Percentiles rank a stretch among this genome's conserved stretches.
Conservation (phyloP, 2,888 invertebrate genomes). For the Cenopis cana region DNA sequence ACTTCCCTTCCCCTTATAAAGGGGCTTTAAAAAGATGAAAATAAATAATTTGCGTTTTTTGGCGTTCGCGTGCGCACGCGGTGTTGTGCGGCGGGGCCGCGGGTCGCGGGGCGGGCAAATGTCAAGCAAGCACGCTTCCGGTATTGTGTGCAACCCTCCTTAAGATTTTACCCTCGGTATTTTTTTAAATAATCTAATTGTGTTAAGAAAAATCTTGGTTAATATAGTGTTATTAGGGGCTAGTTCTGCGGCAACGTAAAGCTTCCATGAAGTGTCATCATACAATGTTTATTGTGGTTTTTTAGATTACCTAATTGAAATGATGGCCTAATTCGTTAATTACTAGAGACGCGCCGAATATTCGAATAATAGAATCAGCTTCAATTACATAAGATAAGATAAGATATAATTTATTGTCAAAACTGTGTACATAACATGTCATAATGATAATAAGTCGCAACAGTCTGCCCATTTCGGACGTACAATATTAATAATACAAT, state of each 20-base stretch:
- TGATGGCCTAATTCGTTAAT: no score
- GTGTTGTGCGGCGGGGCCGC: constrained; percentile 52
- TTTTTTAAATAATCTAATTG: constrained; percentile 23
- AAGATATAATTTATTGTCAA: no score
- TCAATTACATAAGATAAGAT: no score
- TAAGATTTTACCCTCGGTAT: constrained; percentile 51
- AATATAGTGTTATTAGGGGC: constrained; percentile 4
- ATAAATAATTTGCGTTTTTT: constrained; percentile 76
- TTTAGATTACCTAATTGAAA: neutral
- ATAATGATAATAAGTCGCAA: no score
- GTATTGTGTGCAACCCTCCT: constrained; percentile 67
- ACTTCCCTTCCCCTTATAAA: constrained; percentile 53
- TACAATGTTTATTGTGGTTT: neutral
- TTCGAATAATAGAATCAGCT: no score
- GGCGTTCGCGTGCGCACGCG: constrained; percentile 67
- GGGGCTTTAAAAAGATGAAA: constrained; percentile 71
- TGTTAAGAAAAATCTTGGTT: constrained; percentile 9
- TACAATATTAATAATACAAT: no score
- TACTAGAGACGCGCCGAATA: no score
- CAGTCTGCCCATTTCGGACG: no score
- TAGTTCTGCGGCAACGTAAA: neutral
- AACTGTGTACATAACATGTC: no score
- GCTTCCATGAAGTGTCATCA: neutral
- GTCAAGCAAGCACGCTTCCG: constrained; percentile 72
- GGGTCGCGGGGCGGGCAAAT: constrained; percentile 63